Conservation (phyloP, 1,140 invertebrate genomes). For the Eriocheir sinensis region DNA sequence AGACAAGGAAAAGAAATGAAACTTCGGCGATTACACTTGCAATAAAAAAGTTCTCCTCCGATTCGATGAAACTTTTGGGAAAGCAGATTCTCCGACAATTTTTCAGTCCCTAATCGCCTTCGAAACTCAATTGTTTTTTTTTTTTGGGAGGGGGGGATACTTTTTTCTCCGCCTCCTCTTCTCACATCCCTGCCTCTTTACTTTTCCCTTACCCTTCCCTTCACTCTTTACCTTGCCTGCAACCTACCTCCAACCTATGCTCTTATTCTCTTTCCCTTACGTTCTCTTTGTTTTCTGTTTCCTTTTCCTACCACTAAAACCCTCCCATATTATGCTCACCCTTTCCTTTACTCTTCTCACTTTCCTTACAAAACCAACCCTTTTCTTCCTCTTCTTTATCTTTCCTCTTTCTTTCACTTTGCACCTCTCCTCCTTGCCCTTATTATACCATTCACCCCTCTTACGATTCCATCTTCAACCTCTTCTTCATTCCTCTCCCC, state of each 20-base stretch:
- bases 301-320: too few relatives aligned
- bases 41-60: constrained; percentile 16
- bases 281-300: too few relatives aligned
- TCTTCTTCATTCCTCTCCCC: constrained; percentile 5
- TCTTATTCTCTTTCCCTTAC: too few relatives aligned
- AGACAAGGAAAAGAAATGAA: too few relatives aligned
- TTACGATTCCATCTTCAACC: neutral
- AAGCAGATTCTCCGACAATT: neutral
- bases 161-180: too few relatives aligned
- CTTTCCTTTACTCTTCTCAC: too few relatives aligned
- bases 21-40: neutral
- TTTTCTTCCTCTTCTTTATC: too few relatives aligned
- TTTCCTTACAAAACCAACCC: too few relatives aligned
- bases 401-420: constrained; percentile 10
- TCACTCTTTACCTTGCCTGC: neutral
- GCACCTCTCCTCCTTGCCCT: neutral
- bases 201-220: neutral
- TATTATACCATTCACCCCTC: neutral
- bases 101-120: neutral
- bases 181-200: neutral
- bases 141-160: too few relatives aligned
- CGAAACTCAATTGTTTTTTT: neutral
- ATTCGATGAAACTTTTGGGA: constrained; percentile 1
- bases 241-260: neutral
- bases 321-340: too few relatives aligned